phyloP scores from a whole-genome alignment of 2,888 invertebrate genomes.

The Polylopha cassiicola region DNA sequence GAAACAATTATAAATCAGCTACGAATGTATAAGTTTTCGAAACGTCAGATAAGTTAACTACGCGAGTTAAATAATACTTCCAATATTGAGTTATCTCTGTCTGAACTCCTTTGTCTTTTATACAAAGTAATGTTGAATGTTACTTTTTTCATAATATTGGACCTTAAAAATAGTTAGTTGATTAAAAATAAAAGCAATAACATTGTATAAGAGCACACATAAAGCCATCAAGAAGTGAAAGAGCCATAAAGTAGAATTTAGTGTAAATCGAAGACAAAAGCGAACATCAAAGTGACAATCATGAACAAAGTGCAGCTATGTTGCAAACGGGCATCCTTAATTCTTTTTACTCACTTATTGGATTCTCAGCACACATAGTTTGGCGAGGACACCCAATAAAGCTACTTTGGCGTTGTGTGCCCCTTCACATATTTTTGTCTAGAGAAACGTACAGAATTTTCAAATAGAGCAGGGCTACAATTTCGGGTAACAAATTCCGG shows the following conservation, averaged over 20 bases:
- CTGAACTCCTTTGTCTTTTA: no score
- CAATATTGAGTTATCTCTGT: no score
- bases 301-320: conserved; percentile 46
- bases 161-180: no score
- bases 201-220: conserved; percentile 9
- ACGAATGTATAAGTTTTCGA: no score
- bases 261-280: conserved; percentile 23
- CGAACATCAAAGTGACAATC: conserved; percentile 44
- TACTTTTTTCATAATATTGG: no score
- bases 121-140: no score
- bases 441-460: conserved; percentile 63
- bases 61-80: no score
- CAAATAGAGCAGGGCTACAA: conserved; percentile 52
- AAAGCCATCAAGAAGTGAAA: conserved; percentile 7
- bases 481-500: conserved; percentile 57
- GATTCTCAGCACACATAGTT: conserved; percentile 66
- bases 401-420: conserved; percentile 61
- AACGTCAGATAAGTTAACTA: no score
- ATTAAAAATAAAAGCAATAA: not conserved
- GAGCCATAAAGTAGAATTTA: conserved; percentile 16
- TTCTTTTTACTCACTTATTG: conserved; percentile 69
- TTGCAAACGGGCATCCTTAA: conserved; percentile 51
- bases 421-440: conserved; percentile 62
- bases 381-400: conserved; percentile 69
- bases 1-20: no score